phyloP scores from a whole-genome alignment of 2,797 vertebrate genomes.

The Gymnocypris eckloni region DNA sequence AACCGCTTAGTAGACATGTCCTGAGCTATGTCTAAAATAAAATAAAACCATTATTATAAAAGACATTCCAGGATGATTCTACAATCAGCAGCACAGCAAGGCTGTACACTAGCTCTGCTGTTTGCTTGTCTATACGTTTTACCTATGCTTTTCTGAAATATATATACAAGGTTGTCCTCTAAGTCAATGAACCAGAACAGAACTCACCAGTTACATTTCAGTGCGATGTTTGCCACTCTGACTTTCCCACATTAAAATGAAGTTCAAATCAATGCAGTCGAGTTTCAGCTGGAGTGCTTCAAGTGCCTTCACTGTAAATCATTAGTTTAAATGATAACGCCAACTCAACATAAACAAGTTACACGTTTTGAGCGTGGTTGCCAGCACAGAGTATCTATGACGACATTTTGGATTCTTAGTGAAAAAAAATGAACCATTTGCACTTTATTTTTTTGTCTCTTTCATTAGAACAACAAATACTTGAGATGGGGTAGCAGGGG shows the following conservation, averaged over 20 bases:
- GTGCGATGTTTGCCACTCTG: background rate
- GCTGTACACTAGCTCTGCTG: background rate
- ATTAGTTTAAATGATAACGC: background rate
- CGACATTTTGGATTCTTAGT: background rate
- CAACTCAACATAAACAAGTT: background rate
- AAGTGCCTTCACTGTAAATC: slow-evolving; percentile 8
- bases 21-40: background rate
- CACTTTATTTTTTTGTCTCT: background rate
- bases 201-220: slow-evolving; percentile 2
- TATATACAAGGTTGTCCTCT: background rate
- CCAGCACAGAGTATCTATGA: background rate
- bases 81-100: background rate
- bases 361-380: background rate
- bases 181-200: slow-evolving; percentile 11
- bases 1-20: background rate
- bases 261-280: slow-evolving; percentile 9
- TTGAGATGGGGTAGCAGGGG: background rate
- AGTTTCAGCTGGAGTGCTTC: slow-evolving; percentile 18
- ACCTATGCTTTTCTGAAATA: background rate
- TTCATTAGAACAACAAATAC: background rate
- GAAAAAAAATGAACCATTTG: background rate
- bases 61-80: background rate
- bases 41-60: background rate
- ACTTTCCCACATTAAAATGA: slow-evolving; percentile 27
- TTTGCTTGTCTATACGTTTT: background rate